Base-by-base conservation (phyloP, 2,113 vertebrate genomes). In the Argyrosomus japonicus region DNA sequence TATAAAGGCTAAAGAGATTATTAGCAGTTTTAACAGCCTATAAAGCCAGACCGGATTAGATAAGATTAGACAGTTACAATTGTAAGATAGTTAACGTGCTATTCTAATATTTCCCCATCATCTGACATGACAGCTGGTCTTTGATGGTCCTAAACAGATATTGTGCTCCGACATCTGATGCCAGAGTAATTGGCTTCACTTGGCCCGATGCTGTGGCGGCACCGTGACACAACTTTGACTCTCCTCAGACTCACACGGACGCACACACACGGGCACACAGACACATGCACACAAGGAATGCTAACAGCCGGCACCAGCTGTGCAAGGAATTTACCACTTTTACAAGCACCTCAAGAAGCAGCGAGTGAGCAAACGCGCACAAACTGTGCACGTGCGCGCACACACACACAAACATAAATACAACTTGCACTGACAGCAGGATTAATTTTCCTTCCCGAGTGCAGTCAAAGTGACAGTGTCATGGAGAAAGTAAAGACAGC, bases 281-380 rank as follows among this genome's bases (percentile, higher is more conserved):
- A 53, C 64, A 62, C 45, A 56, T 47, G 57, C 88, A 81, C 87
- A 90, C 71, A 77, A 82, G 91, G 91, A 92, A 91, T 94, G 85
- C 90, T 81, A 95, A 92, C 90, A 93, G 95, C 94, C 87, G 90
- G 91, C 92, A 95, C 85, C 95, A 94, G 92, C 95, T 95, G 94
- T 77, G 84, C n/a, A 68, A 91, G 92, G 93, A 94, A 95, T 95
- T 92, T 92, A 91, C 81, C 89, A 92, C 91, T 94, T 95, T 93
- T 92, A 92, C 91, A 91, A 92, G 90, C 82, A 87, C 89, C 84
- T 89, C 82, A 81, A 87, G 86, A 86, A 68, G 75, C 77, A 67
- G 50, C 3, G 32, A 58, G 61, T 8, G 69, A 67, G 62, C 47
- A 84, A 68, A 82, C 57, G 40, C 32, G 67, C 79, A 71, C 13